Percentiles rank a stretch among this genome's conserved stretches.
Evolutionary conservation across 1,140 invertebrate genomes (phyloP).

Genomic region (Atopsyche davidsoni): DNA sequence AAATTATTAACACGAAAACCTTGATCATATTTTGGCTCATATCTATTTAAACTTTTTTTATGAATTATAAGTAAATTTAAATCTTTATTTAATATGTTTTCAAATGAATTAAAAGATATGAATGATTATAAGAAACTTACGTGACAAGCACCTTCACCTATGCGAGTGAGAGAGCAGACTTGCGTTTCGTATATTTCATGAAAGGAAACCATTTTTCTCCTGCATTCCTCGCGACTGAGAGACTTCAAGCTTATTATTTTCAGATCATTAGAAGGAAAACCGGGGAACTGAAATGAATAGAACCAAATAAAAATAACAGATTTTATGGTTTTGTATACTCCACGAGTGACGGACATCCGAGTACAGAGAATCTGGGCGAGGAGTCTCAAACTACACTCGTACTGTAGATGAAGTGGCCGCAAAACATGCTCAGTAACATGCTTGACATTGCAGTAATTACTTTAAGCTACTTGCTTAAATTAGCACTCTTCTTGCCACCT

Average conservation of each 20-base stretch:
- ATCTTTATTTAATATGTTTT: too few relatives aligned
- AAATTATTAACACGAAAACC: neutral
- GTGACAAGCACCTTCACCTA: conserved; percentile 48
- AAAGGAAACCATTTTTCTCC: conserved; percentile 31
- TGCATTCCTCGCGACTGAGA: conserved; percentile 37
- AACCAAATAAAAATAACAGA: too few relatives aligned
- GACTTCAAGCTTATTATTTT: conserved; percentile 42
- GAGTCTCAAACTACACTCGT: too few relatives aligned
- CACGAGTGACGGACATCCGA: neutral
- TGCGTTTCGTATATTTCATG: conserved; percentile 34
- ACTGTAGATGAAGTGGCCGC: too few relatives aligned
- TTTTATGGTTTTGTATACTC: neutral
- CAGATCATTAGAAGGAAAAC: conserved; percentile 36
- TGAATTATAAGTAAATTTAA: neutral
- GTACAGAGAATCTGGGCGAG: conserved; percentile 27
- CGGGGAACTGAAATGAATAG: conserved; percentile 42
- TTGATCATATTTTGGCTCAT: neutral
- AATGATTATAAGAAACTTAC: conserved; percentile 28
- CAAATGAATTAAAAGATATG: conserved; percentile 2
- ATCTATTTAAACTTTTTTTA: neutral
- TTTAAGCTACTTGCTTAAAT: too few relatives aligned
- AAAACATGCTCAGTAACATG: too few relatives aligned
- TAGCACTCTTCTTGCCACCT: too few relatives aligned
- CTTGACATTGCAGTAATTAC: too few relatives aligned
- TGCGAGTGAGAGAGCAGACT: conserved; percentile 48